Conservation (phyloP, 2,888 invertebrate species). For the Drepana falcataria region DNA sequence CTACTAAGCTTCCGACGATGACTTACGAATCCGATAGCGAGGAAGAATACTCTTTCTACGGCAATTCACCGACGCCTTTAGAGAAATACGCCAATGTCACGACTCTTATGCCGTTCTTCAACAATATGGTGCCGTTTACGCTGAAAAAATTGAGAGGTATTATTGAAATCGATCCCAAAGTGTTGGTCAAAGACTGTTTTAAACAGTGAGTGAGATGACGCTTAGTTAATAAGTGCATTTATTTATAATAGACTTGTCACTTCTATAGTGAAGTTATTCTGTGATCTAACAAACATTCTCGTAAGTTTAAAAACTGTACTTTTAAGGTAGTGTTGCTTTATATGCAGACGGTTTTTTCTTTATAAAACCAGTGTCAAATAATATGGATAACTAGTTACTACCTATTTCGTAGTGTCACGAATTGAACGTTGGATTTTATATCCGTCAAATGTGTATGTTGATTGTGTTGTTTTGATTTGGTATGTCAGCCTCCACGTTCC, state of each 20-base stretch:
- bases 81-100: conserved; percentile 60
- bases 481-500: too few species aligned
- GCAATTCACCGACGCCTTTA: conserved; percentile 48
- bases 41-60: conserved; percentile 70
- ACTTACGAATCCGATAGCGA: conserved; percentile 12
- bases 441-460: too few species aligned
- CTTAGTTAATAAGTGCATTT: conserved; percentile 5
- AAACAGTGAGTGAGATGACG: conserved; percentile 9
- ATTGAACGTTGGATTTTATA: too few species aligned
- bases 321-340: not conserved
- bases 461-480: too few species aligned
- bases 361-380: not conserved
- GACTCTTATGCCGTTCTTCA: conserved; percentile 73
- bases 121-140: conserved; percentile 61
- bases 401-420: too few species aligned
- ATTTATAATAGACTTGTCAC: conserved; percentile 1
- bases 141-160: conserved; percentile 71
- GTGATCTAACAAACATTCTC: conserved; percentile 32
- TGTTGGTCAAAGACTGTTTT: conserved; percentile 56
- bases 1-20: conserved; percentile 53
- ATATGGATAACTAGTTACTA: too few species aligned
- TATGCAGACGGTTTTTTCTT: not conserved
- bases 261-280: conserved; percentile 19
- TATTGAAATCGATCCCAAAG: conserved; percentile 69
- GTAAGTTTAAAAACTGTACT: conserved; percentile 12